Base-by-base conservation (phyloP, 2,113 vertebrate genomes). In the Mungos mungo region DNA sequence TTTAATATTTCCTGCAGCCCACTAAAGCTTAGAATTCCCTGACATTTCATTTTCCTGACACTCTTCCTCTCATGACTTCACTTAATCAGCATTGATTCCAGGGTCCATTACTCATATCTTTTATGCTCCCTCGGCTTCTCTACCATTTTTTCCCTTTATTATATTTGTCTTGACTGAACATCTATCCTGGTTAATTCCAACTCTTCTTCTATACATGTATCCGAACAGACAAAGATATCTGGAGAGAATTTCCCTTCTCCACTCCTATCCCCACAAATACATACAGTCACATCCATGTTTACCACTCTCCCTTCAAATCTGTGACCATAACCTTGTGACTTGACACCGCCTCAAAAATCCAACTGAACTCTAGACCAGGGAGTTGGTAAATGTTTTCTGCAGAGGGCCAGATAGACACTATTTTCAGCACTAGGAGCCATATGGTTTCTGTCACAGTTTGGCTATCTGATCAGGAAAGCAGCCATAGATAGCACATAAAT, bases 261-360 rank as follows among this genome's bases (percentile, higher is more conserved):
- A 13, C 18, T 7, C 3, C 33, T 2, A 18, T 60, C 84, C 0
- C 52, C 23, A 60, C 1, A 14, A 2, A 69, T 2, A 35, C 7
- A 83, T 16, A 72, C 13, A 77, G 9, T 9, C 18, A 69, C 5
- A 72, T 29, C 38, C 27, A 12, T 31, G 41, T 45, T 54, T 79
- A 33, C 45, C 25, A 83, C 25, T 50, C 23, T 38, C 21, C 16
- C 14, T 93, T 85, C 21, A 90, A 13, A 92, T 90, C 57, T 92
- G 84, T 41, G 33, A 71, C 9, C 5, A 6, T 66, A 83, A 77
- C 41, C 54, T 52, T 90, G 63, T 81, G 35, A 72, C 19, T 45
- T 83, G 88, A 92, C 12, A 71, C 19, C 35, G 19, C 5, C 74
- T 80, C 33, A 84, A 96, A 95, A 95, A 83, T 88, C 65, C 38